Percentiles rank a stretch among this genome's conserved stretches.
Conservation (phyloP, 2,797 vertebrate species). For the Melanotaenia maccullochi region DNA sequence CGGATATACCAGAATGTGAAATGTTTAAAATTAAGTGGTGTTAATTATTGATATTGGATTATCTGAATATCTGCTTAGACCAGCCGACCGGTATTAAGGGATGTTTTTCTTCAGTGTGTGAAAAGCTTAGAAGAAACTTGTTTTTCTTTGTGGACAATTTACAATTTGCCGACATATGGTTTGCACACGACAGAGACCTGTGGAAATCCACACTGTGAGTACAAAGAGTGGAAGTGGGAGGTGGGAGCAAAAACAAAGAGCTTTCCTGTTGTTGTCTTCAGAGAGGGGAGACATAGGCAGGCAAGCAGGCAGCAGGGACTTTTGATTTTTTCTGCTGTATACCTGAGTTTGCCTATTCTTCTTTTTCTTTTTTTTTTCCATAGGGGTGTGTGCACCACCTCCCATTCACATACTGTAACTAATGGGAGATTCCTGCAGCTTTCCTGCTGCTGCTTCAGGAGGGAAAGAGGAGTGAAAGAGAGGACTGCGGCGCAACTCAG, state of each 20-base stretch:
- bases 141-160: background rate
- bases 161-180: background rate
- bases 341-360: slow-evolving; percentile 2
- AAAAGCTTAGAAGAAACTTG: background rate
- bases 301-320: slow-evolving; percentile 8
- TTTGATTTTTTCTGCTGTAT: slow-evolving; percentile 15
- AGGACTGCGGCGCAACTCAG: slow-evolving; percentile 17
- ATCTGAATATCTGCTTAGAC: too few species aligned
- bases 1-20: too few species aligned
- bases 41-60: too few species aligned
- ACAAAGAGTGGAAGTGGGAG: slow-evolving; percentile 81
- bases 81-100: too few species aligned
- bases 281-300: background rate
- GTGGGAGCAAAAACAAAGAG: slow-evolving; percentile 62
- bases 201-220: slow-evolving; percentile 46
- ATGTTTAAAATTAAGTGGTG: too few species aligned
- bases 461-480: slow-evolving; percentile 22
- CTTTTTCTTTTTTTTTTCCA: too few species aligned
- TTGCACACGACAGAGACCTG: slow-evolving; percentile 42
- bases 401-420: slow-evolving; percentile 37
- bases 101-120: too few species aligned
- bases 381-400: slow-evolving; percentile 19
- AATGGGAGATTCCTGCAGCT: slow-evolving; percentile 39
- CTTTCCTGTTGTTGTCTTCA: slow-evolving; percentile 76
- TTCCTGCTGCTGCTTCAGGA: slow-evolving; percentile 32